phyloP scores from a whole-genome alignment of 2,113 vertebrate genomes.

The Orthochromis indermauri region DNA sequence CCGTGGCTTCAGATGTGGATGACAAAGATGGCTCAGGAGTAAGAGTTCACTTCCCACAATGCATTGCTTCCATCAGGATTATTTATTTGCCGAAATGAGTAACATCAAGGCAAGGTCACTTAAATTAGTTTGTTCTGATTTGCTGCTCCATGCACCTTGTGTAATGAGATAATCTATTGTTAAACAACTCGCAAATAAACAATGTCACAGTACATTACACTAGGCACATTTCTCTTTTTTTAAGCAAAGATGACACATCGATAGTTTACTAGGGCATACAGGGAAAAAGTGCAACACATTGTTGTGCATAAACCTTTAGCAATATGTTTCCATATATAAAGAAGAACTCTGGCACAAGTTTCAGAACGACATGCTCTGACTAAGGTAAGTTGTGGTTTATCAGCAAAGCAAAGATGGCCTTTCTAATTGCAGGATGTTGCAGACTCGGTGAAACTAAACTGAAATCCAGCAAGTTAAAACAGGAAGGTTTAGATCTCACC shows the following conservation, averaged over 20 bases:
- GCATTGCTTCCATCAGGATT: neutral
- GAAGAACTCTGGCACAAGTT: neutral
- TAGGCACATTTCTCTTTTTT: neutral
- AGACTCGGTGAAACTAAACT: neutral
- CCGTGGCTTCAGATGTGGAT: neutral
- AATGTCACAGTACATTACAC: neutral
- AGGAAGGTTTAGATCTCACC: neutral
- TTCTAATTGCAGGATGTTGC: neutral
- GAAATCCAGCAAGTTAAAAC: neutral
- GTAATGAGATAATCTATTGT: neutral
- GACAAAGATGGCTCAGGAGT: neutral
- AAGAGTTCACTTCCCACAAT: neutral
- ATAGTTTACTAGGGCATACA: neutral
- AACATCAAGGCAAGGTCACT: neutral
- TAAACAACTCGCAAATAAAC: neutral
- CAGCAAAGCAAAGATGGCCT: neutral
- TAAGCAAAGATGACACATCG: neutral
- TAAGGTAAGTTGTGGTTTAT: neutral
- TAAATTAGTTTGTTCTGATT: neutral
- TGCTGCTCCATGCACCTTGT: neutral
- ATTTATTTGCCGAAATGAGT: neutral
- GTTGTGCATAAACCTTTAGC: neutral
- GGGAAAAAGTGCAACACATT: neutral
- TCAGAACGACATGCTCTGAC: rapidly evolving
- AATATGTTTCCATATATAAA: neutral